Conservation (phyloP, 2,888 invertebrate genomes). For the Ichneumoninae sp. region DNA sequence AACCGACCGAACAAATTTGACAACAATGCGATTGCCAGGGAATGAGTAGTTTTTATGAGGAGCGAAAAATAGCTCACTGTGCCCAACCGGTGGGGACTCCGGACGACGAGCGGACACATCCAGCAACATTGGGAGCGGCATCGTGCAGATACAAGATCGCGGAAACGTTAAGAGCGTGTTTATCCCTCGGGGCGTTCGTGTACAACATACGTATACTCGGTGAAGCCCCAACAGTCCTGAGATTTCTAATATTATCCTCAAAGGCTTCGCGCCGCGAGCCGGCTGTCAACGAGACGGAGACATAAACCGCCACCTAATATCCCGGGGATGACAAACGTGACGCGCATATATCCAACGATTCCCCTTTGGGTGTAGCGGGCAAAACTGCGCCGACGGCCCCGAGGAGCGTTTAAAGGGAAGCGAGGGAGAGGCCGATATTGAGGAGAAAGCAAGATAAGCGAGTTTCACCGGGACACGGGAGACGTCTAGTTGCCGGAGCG, state of each 20-base stretch:
- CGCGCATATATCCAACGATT: constrained; percentile 66
- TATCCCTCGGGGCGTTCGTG: constrained; percentile 68
- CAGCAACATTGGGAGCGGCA: constrained; percentile 1
- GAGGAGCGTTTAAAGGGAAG: constrained; percentile 49
- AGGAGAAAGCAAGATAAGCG: constrained; percentile 26
- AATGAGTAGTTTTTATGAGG: too few species aligned
- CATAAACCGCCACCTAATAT: constrained; percentile 80
- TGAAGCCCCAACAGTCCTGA: constrained; percentile 56
- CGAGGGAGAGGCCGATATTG: constrained; percentile 10
- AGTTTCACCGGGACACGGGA: constrained; percentile 1
- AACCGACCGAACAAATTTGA: not conserved
- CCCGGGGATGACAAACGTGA: constrained; percentile 79
- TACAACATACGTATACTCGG: constrained; percentile 7
- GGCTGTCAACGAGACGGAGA: constrained; percentile 69
- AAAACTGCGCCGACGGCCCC: constrained; percentile 43
- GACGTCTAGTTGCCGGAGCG: constrained; percentile 23
- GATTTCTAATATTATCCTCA: constrained; percentile 73
- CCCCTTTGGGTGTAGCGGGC: constrained; percentile 68
- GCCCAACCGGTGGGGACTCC: not conserved
- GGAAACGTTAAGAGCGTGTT: constrained; percentile 78
- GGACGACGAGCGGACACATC: not conserved
- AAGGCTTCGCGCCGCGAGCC: constrained; percentile 63
- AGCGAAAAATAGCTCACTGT: not conserved
- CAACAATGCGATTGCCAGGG: too few species aligned
- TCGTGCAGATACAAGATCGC: constrained; percentile 49